A percentile compares a stretch with the other conserved stretches of the same genome.
These are phyloP conservation scores for Marasmarcha lunaedactyla DNA, from an alignment of 2,888 invertebrate genomes.

Conservation along the genomic window DNA sequence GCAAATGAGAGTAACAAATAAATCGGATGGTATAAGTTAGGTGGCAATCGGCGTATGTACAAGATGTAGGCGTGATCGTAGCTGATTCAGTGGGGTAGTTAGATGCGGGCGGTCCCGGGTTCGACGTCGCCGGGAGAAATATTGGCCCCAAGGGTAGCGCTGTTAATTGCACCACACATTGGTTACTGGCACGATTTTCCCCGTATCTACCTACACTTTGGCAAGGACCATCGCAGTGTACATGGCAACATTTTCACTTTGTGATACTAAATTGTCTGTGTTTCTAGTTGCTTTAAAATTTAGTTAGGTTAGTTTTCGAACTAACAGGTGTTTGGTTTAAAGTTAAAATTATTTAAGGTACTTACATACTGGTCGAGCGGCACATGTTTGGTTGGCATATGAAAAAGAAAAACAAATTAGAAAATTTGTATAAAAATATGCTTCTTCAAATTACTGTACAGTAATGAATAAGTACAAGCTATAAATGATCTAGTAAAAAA, in stretches of 20 bases:
- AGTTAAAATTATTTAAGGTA: conserved; percentile 22
- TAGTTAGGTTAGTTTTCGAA: no score
- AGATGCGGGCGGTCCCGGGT: conserved; percentile 62
- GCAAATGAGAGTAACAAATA: conserved; percentile 43
- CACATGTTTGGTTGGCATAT: conserved; percentile 20
- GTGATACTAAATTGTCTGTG: conserved; percentile 17
- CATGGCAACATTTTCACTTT: conserved; percentile 27
- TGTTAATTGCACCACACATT: conserved; percentile 62
- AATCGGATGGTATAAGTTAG: conserved; percentile 49
- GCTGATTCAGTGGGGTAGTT: conserved; percentile 69
- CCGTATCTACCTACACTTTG: conserved; percentile 30
- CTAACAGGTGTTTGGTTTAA: conserved; percentile 9
- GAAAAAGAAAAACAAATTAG: conserved; percentile 20
- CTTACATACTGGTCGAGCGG: conserved; percentile 46
- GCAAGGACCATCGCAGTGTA: conserved; percentile 26
- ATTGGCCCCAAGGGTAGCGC: conserved; percentile 60
- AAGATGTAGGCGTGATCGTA: conserved; percentile 68
- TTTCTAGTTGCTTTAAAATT: no score
- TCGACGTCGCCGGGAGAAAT: conserved; percentile 63
- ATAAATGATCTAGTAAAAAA: no score
- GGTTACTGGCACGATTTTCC: conserved; percentile 53
- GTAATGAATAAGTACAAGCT: no score
- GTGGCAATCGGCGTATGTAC: conserved; percentile 64
- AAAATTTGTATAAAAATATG: conserved; percentile 14
- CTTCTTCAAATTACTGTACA: no score